Percentiles rank a stretch among this genome's conserved stretches.
Evolutionary conservation across 2,113 vertebrate genomes (phyloP).

Genomic region (Dasyurus viverrinus): DNA sequence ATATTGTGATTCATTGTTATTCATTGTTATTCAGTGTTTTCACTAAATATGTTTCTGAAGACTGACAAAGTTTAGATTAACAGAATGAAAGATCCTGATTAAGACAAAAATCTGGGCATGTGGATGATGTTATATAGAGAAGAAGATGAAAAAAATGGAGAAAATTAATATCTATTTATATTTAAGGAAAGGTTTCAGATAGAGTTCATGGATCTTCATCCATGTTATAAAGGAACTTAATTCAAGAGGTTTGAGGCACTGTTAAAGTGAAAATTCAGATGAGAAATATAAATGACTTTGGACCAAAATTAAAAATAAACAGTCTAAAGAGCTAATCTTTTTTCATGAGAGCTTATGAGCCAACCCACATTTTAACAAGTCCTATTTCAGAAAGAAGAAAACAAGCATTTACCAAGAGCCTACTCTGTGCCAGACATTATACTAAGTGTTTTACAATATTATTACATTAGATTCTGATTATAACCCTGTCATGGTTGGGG

Average conservation of each 20-base stretch:
- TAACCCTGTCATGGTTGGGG: not conserved
- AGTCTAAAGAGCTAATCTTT: not conserved
- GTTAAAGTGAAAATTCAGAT: not conserved
- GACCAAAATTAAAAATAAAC: not conserved
- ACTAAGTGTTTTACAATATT: not conserved
- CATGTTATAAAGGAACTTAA: not conserved
- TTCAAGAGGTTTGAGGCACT: not conserved
- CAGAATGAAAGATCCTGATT: not conserved
- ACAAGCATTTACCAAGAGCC: not conserved
- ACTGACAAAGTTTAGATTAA: not conserved
- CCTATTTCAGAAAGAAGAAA: not conserved
- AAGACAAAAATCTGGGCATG: not conserved
- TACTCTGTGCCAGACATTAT: no score
- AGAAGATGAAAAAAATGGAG: not conserved
- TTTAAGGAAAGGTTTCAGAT: not conserved
- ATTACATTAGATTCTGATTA: not conserved
- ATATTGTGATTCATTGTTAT: no score
- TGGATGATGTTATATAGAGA: not conserved
- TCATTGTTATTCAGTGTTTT: not conserved
- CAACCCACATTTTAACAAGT: not conserved
- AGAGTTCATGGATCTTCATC: not conserved
- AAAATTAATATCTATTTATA: not conserved
- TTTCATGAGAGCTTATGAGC: not conserved
- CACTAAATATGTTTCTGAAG: not conserved
- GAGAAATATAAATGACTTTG: not conserved